phyloP scores from a whole-genome alignment of 2,113 vertebrate species.

The Chelonoidis abingdonii region DNA sequence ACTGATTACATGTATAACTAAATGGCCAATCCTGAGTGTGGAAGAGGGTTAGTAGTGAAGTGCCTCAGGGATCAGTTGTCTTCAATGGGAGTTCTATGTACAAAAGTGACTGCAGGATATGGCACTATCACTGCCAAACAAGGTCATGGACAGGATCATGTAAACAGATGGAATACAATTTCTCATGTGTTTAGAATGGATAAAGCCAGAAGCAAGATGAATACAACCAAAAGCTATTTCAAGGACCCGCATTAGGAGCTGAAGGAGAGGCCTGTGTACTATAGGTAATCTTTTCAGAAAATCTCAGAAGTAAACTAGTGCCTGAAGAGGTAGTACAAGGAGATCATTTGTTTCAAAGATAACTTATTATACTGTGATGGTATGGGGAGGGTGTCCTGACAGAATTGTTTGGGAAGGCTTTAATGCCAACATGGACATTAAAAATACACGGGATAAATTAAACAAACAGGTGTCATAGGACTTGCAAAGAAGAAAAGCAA shows the following conservation, averaged over 20 bases:
- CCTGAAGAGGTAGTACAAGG: neutral
- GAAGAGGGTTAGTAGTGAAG: slow-evolving; percentile 29
- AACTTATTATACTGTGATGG: neutral
- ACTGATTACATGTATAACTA: neutral
- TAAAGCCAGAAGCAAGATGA: slow-evolving; percentile 62
- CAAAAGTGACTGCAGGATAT: slow-evolving; percentile 43
- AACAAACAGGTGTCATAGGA: neutral
- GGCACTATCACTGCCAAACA: slow-evolving; percentile 52
- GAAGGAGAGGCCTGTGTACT: slow-evolving; percentile 37
- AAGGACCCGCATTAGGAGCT: slow-evolving; percentile 32
- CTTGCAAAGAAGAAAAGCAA: neutral
- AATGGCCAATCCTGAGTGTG: slow-evolving; percentile 6
- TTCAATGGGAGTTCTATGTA: slow-evolving; percentile 37
- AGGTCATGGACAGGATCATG: slow-evolving; percentile 21
- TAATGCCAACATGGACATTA: neutral
- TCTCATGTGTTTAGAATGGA: slow-evolving; percentile 64
- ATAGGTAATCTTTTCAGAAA: neutral
- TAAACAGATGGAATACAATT: slow-evolving; percentile 58
- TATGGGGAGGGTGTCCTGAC: neutral
- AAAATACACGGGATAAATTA: neutral
- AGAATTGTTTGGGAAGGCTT: neutral
- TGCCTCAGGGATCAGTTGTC: slow-evolving; percentile 50
- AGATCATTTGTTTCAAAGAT: neutral
- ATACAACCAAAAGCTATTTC: slow-evolving; percentile 55
- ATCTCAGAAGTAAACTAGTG: neutral